These are phyloP conservation scores for Drosophila bipectinata DNA, from an alignment of 1,140 invertebrate genomes.

Conservation along the genomic window DNA sequence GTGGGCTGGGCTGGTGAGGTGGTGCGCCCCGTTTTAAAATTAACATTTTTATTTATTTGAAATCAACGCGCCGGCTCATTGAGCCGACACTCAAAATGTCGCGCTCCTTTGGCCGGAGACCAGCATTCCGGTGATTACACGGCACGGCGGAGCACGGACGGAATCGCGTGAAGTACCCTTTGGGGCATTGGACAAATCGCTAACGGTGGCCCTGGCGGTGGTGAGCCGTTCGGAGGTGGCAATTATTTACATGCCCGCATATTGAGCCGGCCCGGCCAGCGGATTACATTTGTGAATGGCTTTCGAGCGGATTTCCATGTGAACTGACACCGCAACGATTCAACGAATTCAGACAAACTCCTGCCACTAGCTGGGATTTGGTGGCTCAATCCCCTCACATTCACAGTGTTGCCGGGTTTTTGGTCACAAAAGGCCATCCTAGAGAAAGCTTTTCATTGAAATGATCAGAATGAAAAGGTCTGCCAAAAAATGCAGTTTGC, in stretches of 20 bases:
- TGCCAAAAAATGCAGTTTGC: background rate
- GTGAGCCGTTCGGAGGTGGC: constrained; percentile 24
- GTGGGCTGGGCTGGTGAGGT: constrained; percentile 11
- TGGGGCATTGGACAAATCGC: constrained; percentile 86
- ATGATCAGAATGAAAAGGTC: background rate
- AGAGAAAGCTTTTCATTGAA: background rate
- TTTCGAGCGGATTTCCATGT: constrained; percentile 88
- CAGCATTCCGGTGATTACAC: constrained; percentile 86
- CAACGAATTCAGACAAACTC: constrained; percentile 87
- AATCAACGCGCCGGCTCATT: constrained; percentile 71
- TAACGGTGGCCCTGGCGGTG: constrained; percentile 21
- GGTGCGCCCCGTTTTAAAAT: constrained; percentile 65
- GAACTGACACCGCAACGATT: constrained; percentile 86
- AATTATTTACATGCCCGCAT: constrained; percentile 52
- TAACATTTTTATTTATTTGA: constrained; percentile 82
- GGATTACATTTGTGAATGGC: constrained; percentile 89
- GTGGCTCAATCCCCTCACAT: constrained; percentile 87
- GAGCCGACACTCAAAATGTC: constrained; percentile 55
- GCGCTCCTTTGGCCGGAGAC: constrained; percentile 6
- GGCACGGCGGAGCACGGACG: constrained; percentile 83
- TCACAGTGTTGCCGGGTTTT: constrained; percentile 86
- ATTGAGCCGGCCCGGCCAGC: constrained; percentile 59
- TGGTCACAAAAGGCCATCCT: background rate
- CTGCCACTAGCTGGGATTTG: constrained; percentile 89
- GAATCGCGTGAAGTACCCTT: constrained; percentile 92